Percentiles rank a stretch among this genome's conserved stretches.
These are phyloP conservation scores for Albula goreensis DNA, from an alignment of 2,113 vertebrate genomes.

Conservation along the genomic window DNA sequence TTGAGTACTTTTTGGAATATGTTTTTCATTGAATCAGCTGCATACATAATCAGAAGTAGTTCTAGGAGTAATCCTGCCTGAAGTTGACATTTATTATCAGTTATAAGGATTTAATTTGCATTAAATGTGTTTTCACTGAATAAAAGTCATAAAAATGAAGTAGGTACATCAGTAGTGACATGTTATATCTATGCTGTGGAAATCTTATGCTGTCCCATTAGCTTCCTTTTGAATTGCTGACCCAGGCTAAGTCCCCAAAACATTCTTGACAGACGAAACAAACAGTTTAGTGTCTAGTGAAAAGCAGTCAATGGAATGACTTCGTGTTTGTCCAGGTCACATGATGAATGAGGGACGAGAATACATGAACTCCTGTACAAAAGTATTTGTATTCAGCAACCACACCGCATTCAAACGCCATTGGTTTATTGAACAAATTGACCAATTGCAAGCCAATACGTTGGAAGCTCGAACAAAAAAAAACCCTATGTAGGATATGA, in stretches of 20 bases:
- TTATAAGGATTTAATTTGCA: too few species aligned
- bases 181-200: too few species aligned
- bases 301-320: neutral
- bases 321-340: neutral
- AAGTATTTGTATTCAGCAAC: neutral
- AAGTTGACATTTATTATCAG: too few species aligned
- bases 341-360: neutral
- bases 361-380: neutral
- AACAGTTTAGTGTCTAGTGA: neutral
- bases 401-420: neutral
- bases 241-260: neutral
- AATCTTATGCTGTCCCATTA: too few species aligned
- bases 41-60: neutral
- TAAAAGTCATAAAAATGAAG: too few species aligned
- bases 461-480: slow-evolving; percentile 17
- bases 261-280: neutral
- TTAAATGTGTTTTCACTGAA: too few species aligned
- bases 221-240: neutral
- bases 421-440: neutral
- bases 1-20: neutral
- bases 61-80: too few species aligned
- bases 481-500: slow-evolving; percentile 32
- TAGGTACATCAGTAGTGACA: too few species aligned
- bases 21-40: neutral
- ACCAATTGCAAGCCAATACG: neutral